Percentiles rank a stretch among this genome's conserved stretches.
These are phyloP conservation scores for Gnathonemus longibarbis DNA, from an alignment of 2,113 vertebrate genomes.

Conservation along the genomic window DNA sequence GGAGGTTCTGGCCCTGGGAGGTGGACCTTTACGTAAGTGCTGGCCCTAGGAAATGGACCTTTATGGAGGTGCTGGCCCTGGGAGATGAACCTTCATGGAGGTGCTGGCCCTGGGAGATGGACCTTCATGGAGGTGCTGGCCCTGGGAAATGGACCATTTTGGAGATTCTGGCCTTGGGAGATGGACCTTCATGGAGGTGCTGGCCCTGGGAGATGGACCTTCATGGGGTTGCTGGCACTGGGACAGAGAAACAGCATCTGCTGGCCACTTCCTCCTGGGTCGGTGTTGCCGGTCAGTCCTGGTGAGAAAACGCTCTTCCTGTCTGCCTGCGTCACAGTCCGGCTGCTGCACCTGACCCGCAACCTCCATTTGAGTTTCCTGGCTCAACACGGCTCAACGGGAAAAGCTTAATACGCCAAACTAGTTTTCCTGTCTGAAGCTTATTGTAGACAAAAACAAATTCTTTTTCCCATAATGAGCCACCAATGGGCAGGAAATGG, in stretches of 20 bases:
- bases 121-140: not conserved
- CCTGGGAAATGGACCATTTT: no score
- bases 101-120: no score
- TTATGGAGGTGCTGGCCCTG: not conserved
- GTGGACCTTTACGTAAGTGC: not conserved
- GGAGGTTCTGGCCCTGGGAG: not conserved
- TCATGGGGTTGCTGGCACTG: not conserved
- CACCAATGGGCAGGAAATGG: slow-evolving; percentile 11
- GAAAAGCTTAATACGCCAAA: slow-evolving; percentile 33
- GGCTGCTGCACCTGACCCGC: slow-evolving; percentile 25
- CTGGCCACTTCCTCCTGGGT: not conserved
- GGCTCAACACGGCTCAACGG: slow-evolving; percentile 21
- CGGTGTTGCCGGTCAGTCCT: not conserved
- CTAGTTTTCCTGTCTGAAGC: slow-evolving; percentile 25
- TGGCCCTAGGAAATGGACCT: not conserved
- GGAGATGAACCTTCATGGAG: no score
- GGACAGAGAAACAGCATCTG: not conserved
- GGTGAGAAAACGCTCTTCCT: slow-evolving; percentile 1
- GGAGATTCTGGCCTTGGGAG: not conserved
- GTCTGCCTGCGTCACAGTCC: slow-evolving; percentile 23
- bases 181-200: not conserved
- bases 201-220: not conserved
- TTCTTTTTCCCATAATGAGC: slow-evolving; percentile 24
- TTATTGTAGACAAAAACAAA: slow-evolving; percentile 13
- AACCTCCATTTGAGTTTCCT: slow-evolving; percentile 33